Evolutionary conservation across 2,113 vertebrate genomes (phyloP), one percentile per base, ranked within the genome.

Genomic region (Donacobius atricapilla): DNA sequence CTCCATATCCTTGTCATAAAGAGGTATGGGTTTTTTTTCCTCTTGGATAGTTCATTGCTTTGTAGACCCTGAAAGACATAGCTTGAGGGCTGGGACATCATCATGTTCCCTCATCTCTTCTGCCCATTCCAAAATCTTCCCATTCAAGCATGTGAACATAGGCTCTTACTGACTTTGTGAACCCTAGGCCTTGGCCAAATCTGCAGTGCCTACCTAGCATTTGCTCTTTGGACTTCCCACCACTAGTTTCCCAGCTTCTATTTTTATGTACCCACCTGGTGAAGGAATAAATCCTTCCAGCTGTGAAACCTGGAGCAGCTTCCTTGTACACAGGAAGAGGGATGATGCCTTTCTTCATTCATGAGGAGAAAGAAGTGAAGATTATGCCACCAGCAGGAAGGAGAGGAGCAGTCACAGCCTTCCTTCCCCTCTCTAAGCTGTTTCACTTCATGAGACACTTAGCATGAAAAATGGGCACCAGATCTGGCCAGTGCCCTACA

Each of bases 161-260:
- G 16, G 22, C 25, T 72, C 22, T 40, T 27, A 47, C 17, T 15
- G 15, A 15, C 30, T 68, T 57, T 72, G 60, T 72, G 64, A 53
- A 47, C 17, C 6, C 11, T 63, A n/a, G 65, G 47, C 58, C 23
- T 30, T 31, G 24, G 13, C 27, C 50, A 50, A 18, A 30, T 18
- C 21, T 37, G n/a, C 37, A 45, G 19, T 23, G 31, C 45, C 54
- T 28, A 45, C 10, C 0, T 30, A 28, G 17, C 0, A 0, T 73
- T 87, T 77, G 24, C 23, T 45, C 20, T 72, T 72, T 21, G 17
- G 25, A 28, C 11, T 76, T 37, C 85, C 17, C 5, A 33, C 12
- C 13, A 45, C 10, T n/a, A 35, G 11, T 42, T 87, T 6, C 27
- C 7, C 9, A 25, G 16, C 7, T 69, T 71, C 15, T n/a, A 13